phyloP scores from a whole-genome alignment of 2,888 invertebrate species.

The Sphaerophoria taeniata region DNA sequence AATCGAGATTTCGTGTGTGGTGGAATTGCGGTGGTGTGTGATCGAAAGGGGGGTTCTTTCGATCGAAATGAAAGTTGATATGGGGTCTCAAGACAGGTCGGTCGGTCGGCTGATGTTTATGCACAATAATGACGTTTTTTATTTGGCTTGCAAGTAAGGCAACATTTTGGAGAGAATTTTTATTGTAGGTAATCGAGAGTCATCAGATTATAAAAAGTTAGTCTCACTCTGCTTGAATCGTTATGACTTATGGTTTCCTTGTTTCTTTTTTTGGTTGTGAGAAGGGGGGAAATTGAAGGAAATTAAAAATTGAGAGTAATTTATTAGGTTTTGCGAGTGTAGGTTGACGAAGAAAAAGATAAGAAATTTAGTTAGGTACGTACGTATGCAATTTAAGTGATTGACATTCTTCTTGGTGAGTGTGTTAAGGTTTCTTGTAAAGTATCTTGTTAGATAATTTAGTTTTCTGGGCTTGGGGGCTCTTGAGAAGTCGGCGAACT shows the following conservation, averaged over 20 bases:
- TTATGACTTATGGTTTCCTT: constrained; percentile 35
- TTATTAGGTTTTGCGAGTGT: not conserved
- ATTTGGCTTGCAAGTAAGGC: not conserved
- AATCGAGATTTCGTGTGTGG: constrained; percentile 48
- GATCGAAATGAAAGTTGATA: constrained; percentile 66
- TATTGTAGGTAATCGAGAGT: constrained; percentile 6
- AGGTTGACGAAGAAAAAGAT: not conserved
- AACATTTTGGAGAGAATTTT: constrained; percentile 25
- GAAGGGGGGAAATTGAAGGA: not conserved
- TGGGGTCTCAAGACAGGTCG: constrained; percentile 50
- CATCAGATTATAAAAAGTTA: constrained; percentile 15
- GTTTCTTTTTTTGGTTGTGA: no score
- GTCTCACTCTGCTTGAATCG: constrained; percentile 9
- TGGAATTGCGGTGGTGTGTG: not conserved
- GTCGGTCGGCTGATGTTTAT: constrained; percentile 6
- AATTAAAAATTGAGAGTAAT: constrained; percentile 34
- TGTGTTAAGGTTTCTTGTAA: no score
- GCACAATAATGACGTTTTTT: constrained; percentile 45
- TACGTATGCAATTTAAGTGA: no score
- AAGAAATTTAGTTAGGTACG: no score
- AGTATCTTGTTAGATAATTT: no score
- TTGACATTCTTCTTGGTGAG: no score
- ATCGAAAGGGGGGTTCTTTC: not conserved
- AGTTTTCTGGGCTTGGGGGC: no score
- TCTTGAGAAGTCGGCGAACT: no score